These are phyloP conservation scores for Agapornis canus DNA, from an alignment of 2,797 vertebrate genomes.

Conservation along the genomic window DNA sequence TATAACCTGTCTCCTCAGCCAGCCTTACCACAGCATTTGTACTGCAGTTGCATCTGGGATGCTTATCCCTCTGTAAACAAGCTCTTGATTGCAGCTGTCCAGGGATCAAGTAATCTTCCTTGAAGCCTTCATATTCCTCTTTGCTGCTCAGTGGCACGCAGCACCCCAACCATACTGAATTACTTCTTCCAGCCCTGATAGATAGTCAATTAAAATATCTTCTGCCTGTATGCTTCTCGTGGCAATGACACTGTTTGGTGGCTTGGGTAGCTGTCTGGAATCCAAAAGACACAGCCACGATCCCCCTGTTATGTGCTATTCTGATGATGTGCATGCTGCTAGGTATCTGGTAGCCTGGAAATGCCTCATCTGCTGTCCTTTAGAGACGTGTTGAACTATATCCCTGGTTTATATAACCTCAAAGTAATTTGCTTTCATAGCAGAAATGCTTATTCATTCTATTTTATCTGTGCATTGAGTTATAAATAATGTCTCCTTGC, in stretches of 20 bases:
- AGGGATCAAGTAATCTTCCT: not conserved
- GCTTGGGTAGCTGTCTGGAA: not conserved
- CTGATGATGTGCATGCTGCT: not conserved
- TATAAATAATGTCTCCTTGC: slow-evolving; percentile 23
- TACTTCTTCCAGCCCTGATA: not conserved
- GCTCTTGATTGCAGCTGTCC: not conserved
- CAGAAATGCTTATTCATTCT: slow-evolving; percentile 4
- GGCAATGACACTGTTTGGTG: not conserved
- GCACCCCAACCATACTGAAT: not conserved
- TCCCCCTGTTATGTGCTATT: not conserved
- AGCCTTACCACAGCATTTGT: not conserved
- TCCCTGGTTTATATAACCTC: slow-evolving; percentile 41
- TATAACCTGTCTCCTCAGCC: not conserved
- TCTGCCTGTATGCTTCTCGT: not conserved
- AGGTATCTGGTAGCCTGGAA: not conserved
- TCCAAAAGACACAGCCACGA: not conserved
- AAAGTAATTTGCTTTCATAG: slow-evolving; percentile 46
- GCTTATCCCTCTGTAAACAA: not conserved
- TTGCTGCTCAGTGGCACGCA: not conserved
- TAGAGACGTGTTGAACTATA: not conserved
- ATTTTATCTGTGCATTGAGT: slow-evolving; percentile 35
- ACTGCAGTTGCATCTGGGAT: not conserved
- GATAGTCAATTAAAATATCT: not conserved
- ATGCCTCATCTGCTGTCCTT: not conserved
- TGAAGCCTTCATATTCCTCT: not conserved